A percentile compares a stretch with the other conserved stretches of the same genome.
phyloP scores from a whole-genome alignment of 2,888 invertebrate genomes.

The Oxycera nigricornis region DNA sequence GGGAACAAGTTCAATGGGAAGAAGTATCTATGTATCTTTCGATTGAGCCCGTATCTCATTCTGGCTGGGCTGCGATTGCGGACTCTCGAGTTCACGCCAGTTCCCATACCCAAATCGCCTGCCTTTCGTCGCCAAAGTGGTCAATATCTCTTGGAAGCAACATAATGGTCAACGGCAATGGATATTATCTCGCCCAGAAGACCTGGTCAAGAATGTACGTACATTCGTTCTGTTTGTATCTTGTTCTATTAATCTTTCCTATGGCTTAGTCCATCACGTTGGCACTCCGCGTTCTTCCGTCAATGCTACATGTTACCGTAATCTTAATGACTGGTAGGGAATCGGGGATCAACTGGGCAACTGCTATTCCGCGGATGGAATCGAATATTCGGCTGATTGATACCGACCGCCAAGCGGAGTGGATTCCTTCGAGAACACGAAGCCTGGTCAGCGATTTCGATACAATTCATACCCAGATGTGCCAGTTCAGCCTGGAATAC shows the following conservation, averaged over 20 bases:
- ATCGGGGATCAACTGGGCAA: too few relatives aligned
- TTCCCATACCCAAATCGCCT: background rate
- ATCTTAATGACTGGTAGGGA: background rate
- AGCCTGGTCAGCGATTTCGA: too few relatives aligned
- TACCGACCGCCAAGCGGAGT: too few relatives aligned
- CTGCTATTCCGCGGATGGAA: too few relatives aligned
- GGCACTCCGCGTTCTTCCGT: slow-evolving; percentile 22
- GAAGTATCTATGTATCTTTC: background rate
- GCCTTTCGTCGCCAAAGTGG: background rate
- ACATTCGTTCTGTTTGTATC: background rate
- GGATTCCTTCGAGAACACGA: too few relatives aligned
- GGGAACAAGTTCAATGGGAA: slow-evolving; percentile 25
- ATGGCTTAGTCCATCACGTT: slow-evolving; percentile 24
- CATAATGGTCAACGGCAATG: background rate
- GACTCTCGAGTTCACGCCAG: background rate
- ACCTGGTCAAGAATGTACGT: background rate
- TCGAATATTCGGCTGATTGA: too few relatives aligned
- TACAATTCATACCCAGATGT: too few relatives aligned
- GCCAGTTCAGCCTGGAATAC: too few relatives aligned
- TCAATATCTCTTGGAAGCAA: background rate
- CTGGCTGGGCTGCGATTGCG: background rate
- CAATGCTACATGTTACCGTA: slow-evolving; percentile 10
- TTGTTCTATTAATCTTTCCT: slow-evolving; percentile 22
- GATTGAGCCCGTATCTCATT: slow-evolving; percentile 15
- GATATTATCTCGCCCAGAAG: background rate